Evolutionary conservation across 92 coral and sea anemone species (phyloP), one percentile per base, ranked within the genome.

Genomic region (Metridium senile): DNA sequence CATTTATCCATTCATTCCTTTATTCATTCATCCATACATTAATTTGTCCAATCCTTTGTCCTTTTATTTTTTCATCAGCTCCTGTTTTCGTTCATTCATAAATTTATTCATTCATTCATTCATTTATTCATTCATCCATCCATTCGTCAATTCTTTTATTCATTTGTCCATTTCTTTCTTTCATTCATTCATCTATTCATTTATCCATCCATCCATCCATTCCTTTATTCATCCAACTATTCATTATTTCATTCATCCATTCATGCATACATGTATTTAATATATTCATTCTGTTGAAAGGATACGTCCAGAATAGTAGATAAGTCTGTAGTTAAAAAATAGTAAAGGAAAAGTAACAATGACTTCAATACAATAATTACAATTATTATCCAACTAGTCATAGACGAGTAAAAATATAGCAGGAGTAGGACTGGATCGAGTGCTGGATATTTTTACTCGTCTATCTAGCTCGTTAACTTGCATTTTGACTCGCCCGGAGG

Each of bases 291-390:
- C 57, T 7, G 19, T 21, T 26, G 56, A 87, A 93, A 93, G 93
- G 98, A 93, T 93, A 93, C 98, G 97, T 93, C 98, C 98, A 93
- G 80, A 93, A 93, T 29, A 93, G 52, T 11, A 93, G 74, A 58
- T 93, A 93, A 59, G 98, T 93, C 98, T 93, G 82, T n/a, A 62
- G 62, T 58, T 43, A 69, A 79, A 72, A 33, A 27, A 21, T 17
- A 73, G 90, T 83, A 74, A 81, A 91, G 80, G 81, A 70, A 71
- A 52, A 59, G n/a, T n/a, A n/a, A n/a, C n/a, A n/a, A n/a, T n/a
- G n/a, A n/a, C n/a, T n/a, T n/a, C n/a, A n/a, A n/a, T n/a, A n/a
- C n/a, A n/a, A n/a, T n/a, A n/a, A 79, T 66, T 31, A 71, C 76
- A 75, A 58, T 73, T 22, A 57, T 39, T 6, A 39, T 4, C 6